These are phyloP conservation scores for Corapipo altera DNA, from an alignment of 2,113 vertebrate genomes.

Conservation along the genomic window DNA sequence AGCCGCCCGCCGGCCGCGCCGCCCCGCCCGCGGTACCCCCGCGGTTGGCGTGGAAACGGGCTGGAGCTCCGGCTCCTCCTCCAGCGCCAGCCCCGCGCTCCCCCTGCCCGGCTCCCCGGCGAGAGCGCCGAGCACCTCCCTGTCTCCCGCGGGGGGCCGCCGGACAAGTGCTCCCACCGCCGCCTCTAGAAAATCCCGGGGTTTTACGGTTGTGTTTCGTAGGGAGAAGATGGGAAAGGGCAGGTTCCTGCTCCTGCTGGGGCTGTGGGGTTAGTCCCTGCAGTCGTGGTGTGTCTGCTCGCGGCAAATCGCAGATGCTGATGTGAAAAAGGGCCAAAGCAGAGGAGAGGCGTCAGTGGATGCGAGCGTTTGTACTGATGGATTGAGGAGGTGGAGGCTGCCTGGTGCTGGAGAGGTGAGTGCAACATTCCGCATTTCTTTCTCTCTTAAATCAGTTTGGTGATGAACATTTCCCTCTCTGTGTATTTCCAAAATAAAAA, in stretches of 20 bases:
- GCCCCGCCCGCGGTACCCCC: constrained; percentile 27
- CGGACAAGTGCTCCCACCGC: background rate
- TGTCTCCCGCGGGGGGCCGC: constrained; percentile 25
- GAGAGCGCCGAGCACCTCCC: constrained; percentile 1
- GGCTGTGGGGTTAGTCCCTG: background rate
- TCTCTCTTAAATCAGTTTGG: background rate
- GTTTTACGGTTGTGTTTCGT: background rate
- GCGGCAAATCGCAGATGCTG: background rate
- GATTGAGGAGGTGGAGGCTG: constrained; percentile 25
- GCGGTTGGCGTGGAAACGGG: constrained; percentile 61
- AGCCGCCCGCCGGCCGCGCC: background rate
- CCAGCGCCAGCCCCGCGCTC: constrained; percentile 42
- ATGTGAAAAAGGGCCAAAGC: constrained; percentile 31
- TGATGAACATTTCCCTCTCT: background rate
- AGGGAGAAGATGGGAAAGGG: constrained; percentile 3
- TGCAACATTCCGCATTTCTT: background rate
- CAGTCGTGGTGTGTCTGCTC: background rate
- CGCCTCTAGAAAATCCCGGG: background rate
- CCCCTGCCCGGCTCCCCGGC: constrained; percentile 36
- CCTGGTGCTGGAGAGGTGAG: constrained; percentile 37
- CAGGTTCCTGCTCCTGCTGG: background rate
- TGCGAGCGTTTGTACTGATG: background rate
- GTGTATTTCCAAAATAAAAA: background rate
- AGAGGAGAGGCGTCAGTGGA: background rate
- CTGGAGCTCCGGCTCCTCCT: constrained; percentile 40